A percentile compares a stretch with the other conserved stretches of the same genome.
These are phyloP conservation scores for Oscheius sp. DNA, from an alignment of 2,888 invertebrate species.

Conservation along the genomic window DNA sequence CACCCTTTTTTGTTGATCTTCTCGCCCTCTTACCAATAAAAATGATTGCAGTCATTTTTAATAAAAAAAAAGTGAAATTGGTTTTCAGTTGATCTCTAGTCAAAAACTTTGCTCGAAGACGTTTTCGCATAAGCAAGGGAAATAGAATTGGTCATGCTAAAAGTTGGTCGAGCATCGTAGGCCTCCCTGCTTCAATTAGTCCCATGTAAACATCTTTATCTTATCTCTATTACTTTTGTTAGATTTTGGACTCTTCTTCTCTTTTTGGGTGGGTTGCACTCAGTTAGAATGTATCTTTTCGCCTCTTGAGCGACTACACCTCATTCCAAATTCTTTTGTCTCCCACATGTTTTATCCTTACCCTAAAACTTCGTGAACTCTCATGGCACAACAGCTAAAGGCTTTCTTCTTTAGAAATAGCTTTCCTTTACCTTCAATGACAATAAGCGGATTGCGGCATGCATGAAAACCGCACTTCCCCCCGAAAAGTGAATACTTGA, in stretches of 20 bases:
- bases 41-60: no score
- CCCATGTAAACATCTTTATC: slow-evolving; percentile 4
- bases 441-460: slow-evolving; percentile 17
- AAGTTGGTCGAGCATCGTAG: no score
- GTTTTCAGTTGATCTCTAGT: no score
- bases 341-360: slow-evolving; percentile 17
- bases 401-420: neutral
- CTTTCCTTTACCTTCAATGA: neutral
- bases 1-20: no score
- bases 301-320: neutral
- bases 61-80: no score
- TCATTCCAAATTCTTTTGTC: slow-evolving; percentile 20
- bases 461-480: slow-evolving; percentile 24
- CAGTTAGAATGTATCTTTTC: no score
- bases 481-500: slow-evolving; percentile 11
- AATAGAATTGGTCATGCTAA: no score
- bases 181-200: neutral
- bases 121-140: no score
- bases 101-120: no score
- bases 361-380: neutral
- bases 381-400: neutral
- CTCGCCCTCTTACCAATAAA: no score
- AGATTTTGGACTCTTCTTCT: neutral
- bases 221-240: neutral
- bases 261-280: neutral